These are phyloP conservation scores for Ameiurus melas DNA, from an alignment of 2,113 vertebrate genomes.

Conservation along the genomic window DNA sequence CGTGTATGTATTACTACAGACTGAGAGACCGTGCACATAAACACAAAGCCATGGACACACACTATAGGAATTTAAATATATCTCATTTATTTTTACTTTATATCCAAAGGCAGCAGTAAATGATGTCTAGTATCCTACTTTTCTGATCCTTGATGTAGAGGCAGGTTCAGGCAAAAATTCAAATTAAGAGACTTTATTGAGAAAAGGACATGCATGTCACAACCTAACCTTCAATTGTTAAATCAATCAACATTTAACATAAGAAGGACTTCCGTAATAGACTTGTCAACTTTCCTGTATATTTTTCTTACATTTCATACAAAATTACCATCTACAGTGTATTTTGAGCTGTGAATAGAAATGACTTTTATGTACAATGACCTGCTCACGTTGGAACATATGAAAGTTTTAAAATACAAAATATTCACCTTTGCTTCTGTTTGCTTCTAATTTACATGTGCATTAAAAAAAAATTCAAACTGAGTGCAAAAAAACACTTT, in stretches of 20 bases:
- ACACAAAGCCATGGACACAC: background rate
- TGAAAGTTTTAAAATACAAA: background rate
- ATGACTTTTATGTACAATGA: background rate
- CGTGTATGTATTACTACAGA: background rate
- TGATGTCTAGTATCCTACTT: background rate
- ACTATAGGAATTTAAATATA: constrained; percentile 3
- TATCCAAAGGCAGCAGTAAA: background rate
- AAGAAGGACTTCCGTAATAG: background rate
- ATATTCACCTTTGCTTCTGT: background rate
- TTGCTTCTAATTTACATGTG: background rate
- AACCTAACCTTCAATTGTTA: background rate
- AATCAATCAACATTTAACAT: background rate
- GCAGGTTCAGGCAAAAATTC: constrained; percentile 11
- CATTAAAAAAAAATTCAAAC: background rate
- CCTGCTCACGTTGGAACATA: background rate
- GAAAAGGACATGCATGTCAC: background rate
- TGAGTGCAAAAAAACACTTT: background rate
- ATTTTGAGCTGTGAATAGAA: background rate
- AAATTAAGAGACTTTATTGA: constrained; percentile 1
- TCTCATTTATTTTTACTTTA: constrained; percentile 4
- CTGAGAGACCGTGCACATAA: background rate
- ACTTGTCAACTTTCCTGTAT: background rate
- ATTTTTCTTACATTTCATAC: background rate
- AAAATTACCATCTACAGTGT: background rate
- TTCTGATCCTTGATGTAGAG: background rate